Conservation (phyloP, 2,797 vertebrate genomes). For the Myotis planiceps region DNA sequence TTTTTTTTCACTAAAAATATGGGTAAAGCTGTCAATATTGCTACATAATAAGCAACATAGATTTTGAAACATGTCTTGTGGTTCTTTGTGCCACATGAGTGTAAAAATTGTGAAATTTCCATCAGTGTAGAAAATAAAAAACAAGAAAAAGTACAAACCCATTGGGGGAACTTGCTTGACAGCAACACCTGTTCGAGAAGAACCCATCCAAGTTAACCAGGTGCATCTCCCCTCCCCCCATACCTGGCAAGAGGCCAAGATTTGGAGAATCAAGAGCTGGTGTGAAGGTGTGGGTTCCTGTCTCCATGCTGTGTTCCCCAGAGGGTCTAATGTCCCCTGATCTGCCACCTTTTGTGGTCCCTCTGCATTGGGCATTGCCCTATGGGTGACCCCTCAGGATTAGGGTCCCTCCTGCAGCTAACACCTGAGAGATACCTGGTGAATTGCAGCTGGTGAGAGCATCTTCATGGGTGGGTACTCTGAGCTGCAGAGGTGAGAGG, state of each 20-base stretch:
- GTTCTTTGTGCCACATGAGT: constrained; percentile 37
- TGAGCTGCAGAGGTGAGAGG: neutral
- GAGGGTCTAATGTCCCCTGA: neutral
- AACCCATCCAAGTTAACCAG: neutral
- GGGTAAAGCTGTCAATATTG: constrained; percentile 43
- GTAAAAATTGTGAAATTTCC: constrained; percentile 51
- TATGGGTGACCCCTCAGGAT: neutral
- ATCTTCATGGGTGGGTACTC: neutral
- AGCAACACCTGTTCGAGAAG: neutral
- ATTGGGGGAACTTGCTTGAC: neutral
- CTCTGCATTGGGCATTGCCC: neutral
- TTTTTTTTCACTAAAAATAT: constrained; percentile 30
- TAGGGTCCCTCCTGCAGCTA: neutral
- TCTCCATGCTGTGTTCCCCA: neutral
- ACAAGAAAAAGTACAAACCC: constrained; percentile 4
- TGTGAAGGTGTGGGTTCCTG: neutral
- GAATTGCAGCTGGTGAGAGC: neutral
- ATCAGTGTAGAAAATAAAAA: constrained; percentile 58
- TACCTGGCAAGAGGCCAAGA: neutral
- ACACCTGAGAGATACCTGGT: neutral
- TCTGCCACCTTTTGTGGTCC: neutral
- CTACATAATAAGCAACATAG: constrained; percentile 9
- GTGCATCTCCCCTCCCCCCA: neutral
- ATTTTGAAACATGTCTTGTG: constrained; percentile 6
- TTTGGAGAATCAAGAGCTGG: neutral